Conservation (phyloP, 2,113 vertebrate species). For the Sarotherodon lohbergeri region DNA sequence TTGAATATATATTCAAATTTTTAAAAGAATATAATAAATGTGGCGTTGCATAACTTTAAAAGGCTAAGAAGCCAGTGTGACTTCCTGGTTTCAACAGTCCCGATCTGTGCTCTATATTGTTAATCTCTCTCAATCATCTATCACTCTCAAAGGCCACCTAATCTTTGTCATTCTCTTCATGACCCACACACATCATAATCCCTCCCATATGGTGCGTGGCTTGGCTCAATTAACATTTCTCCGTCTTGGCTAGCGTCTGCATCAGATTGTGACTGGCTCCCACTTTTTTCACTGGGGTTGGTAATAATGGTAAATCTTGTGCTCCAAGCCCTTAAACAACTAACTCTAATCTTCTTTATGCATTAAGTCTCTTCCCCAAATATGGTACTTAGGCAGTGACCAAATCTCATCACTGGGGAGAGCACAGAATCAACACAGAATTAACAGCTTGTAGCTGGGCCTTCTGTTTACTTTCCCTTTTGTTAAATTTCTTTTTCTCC, state of each 20-base stretch:
- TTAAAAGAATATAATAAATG: background rate
- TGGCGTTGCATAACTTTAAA: slow-evolving; percentile 25
- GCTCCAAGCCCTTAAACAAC: slow-evolving; percentile 68
- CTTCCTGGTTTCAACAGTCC: background rate
- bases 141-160: slow-evolving; percentile 37
- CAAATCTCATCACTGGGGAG: slow-evolving; percentile 42
- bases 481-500: background rate
- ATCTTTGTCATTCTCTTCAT: slow-evolving; percentile 65
- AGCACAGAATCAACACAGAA: slow-evolving; percentile 4
- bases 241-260: slow-evolving; percentile 40
- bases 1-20: background rate
- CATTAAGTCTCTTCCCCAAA: slow-evolving; percentile 73
- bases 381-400: slow-evolving; percentile 63
- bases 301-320: slow-evolving; percentile 75
- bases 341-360: slow-evolving; percentile 80
- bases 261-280: slow-evolving; percentile 66
- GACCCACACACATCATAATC: slow-evolving; percentile 64
- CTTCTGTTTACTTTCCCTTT: background rate
- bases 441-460: slow-evolving; percentile 11
- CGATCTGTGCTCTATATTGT: slow-evolving; percentile 35
- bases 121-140: slow-evolving; percentile 50
- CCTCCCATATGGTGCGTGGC: slow-evolving; percentile 71
- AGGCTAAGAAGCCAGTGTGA: slow-evolving; percentile 5
- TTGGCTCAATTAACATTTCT: slow-evolving; percentile 63
- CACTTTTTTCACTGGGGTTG: slow-evolving; percentile 56